These are phyloP conservation scores for Actinopyga echinites DNA, from an alignment of 53 echinoderm and acorn worm genomes.

Conservation along the genomic window DNA sequence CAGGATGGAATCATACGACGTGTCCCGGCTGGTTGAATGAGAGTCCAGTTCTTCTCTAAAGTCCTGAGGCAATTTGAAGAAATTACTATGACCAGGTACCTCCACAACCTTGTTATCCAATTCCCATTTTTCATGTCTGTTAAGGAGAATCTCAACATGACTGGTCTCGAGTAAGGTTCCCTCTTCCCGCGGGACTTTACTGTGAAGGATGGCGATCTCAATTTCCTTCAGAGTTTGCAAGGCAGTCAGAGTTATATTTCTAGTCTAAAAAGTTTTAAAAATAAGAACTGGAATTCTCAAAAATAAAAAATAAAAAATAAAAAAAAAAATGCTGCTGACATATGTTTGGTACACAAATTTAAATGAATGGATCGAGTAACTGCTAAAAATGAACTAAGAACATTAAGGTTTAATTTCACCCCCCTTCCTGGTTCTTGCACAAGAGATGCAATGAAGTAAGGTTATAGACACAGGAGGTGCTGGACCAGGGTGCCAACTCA, in stretches of 20 bases:
- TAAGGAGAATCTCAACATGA: constrained; percentile 64
- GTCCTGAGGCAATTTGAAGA: constrained; percentile 57
- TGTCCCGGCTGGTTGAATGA: background rate
- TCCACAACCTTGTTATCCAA: constrained; percentile 57
- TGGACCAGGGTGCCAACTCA: too few relatives aligned
- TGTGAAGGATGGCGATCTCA: constrained; percentile 68
- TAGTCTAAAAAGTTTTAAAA: constrained; percentile 54
- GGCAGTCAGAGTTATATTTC: constrained; percentile 72
- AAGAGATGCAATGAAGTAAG: too few relatives aligned
- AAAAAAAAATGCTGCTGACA: too few relatives aligned
- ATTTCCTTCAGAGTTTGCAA: constrained; percentile 65
- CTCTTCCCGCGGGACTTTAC: constrained; percentile 86
- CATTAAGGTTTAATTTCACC: too few relatives aligned
- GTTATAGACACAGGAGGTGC: too few relatives aligned
- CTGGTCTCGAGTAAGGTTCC: constrained; percentile 59
- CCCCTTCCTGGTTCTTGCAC: too few relatives aligned
- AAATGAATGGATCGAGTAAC: too few relatives aligned
- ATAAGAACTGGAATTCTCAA: too few relatives aligned
- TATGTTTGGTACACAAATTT: too few relatives aligned
- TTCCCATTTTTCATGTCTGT: constrained; percentile 73
- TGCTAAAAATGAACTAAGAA: too few relatives aligned
- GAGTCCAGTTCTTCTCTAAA: constrained; percentile 22
- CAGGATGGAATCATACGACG: constrained; percentile 67
- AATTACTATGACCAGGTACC: constrained; percentile 29
- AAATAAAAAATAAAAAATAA: background rate